A percentile compares a stretch with the other conserved stretches of the same genome.
phyloP scores from a whole-genome alignment of 2,113 vertebrate species.

The Motacilla tschutschensis region DNA sequence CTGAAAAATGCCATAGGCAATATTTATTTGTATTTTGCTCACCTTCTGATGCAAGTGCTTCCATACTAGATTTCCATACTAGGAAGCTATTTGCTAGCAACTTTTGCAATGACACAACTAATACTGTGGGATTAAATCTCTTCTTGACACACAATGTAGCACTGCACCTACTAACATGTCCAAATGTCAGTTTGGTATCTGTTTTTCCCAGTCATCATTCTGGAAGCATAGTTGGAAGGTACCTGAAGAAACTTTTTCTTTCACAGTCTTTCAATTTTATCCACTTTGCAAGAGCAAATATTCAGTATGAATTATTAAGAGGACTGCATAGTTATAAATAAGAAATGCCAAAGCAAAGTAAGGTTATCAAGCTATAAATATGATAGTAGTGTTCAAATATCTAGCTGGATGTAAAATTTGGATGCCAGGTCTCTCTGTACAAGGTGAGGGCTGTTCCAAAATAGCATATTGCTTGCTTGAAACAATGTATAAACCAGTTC shows the following conservation, averaged over 20 bases:
- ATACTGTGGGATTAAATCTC: not conserved
- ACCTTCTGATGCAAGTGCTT: not conserved
- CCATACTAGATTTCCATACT: not conserved
- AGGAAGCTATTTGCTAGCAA: not conserved
- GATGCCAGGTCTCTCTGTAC: not conserved
- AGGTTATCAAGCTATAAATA: constrained; percentile 28
- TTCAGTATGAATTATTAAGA: constrained; percentile 38
- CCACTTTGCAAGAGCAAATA: not conserved
- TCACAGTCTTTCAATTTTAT: not conserved
- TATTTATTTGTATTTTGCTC: not conserved
- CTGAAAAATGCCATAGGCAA: not conserved
- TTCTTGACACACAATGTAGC: accelerated
- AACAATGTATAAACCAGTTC: not conserved
- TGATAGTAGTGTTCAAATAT: constrained; percentile 1
- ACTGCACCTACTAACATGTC: not conserved
- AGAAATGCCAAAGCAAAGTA: constrained; percentile 16
- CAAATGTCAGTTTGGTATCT: not conserved
- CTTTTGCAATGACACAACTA: not conserved
- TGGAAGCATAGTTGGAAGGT: not conserved
- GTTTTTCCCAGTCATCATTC: not conserved
- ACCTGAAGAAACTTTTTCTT: not conserved
- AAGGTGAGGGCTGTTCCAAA: not conserved
- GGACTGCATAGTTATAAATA: constrained; percentile 15
- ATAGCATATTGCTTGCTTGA: not conserved
- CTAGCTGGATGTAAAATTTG: not conserved